Base-by-base conservation (phyloP, 2,797 vertebrate genomes). In the Rhinophrynus dorsalis region DNA sequence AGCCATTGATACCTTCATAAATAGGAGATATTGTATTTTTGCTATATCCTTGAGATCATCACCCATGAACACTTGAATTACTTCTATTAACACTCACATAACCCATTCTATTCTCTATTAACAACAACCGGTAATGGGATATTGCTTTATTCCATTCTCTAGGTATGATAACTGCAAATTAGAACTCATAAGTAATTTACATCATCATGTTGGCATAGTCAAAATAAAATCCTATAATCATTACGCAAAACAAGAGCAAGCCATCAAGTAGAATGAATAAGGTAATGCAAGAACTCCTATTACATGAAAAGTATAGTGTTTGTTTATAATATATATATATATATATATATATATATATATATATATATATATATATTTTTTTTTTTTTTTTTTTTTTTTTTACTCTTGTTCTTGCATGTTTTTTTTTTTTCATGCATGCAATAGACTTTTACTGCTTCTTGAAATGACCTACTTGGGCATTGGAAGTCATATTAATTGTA, bases 401-500 rank as follows among this genome's bases (percentile, higher is more conserved):
- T 27, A 27, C 23, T 27, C 47, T 51, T 13, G 15, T 51, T 51
- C 26, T 15, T n/a, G 12, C 10, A 12, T 27, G 23, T 13, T 51
- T 51, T 51, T 29, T 51, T 27, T 51, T 51, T 26, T 29, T 27
- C 47, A 12, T 5, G 23, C 23, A 9, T 18, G 47, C 47, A 27
- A 27, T 51, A 15, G 21, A 20, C 10, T 29, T 51, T 51, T 51
- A 51, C 23, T 51, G 17, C 47, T 26, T n/a, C 15, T 51, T 26
- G 11, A 51, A 51, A 51, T 51, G 13, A 29, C 47, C 24, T 51
- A 51, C 5, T 51, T 51, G 24, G 24, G 24, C 24, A 51, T 51
- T 51, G 47, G 23, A 51, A 29, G 12, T 51, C 24, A 26, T 13
- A 51, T 51, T 51, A 51, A 51, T 27, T 51, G 47, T 51, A n/a